A percentile compares a stretch with the other conserved stretches of the same genome.
These are phyloP conservation scores for Drosophila koepferae DNA, from an alignment of 2,888 invertebrate genomes.

Conservation along the genomic window DNA sequence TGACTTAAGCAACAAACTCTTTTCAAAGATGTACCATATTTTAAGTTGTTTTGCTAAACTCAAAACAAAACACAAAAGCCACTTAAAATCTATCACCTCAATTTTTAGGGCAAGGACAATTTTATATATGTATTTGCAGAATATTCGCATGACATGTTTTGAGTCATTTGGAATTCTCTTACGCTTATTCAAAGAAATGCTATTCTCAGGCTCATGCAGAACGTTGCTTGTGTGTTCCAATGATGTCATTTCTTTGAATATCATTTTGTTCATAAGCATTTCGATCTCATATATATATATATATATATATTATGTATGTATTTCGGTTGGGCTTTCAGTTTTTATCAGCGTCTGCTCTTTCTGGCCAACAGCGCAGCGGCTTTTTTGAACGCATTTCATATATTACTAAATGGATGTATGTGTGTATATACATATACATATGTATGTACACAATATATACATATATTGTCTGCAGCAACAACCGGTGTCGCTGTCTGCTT, in stretches of 20 bases:
- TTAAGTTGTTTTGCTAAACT: slow-evolving; percentile 7
- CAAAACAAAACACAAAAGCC: slow-evolving; percentile 9
- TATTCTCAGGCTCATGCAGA: slow-evolving; percentile 51
- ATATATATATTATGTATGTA: slow-evolving; percentile 6
- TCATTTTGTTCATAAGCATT: slow-evolving; percentile 41
- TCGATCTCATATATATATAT: slow-evolving; percentile 13
- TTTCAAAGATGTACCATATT: slow-evolving; percentile 7
- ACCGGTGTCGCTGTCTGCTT: slow-evolving; percentile 66
- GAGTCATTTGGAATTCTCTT: slow-evolving; percentile 49
- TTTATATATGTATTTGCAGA: not conserved
- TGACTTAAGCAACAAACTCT: slow-evolving; percentile 62
- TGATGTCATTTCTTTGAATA: slow-evolving; percentile 68
- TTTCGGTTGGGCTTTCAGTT: slow-evolving; percentile 32
- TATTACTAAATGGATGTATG: slow-evolving; percentile 45
- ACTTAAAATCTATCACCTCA: slow-evolving; percentile 32
- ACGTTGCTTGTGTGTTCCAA: slow-evolving; percentile 38
- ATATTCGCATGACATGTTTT: slow-evolving; percentile 37
- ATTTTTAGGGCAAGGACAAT: slow-evolving; percentile 45
- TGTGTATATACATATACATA: not conserved
- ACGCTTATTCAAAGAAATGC: slow-evolving; percentile 56
- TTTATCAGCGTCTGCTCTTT: slow-evolving; percentile 59
- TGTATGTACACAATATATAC: slow-evolving; percentile 12
- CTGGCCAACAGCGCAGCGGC: slow-evolving; percentile 58
- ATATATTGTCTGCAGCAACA: slow-evolving; percentile 62
- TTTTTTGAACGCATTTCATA: slow-evolving; percentile 75